Conservation (phyloP, 2,888 invertebrate species). For the Therioaphis trifolii region DNA sequence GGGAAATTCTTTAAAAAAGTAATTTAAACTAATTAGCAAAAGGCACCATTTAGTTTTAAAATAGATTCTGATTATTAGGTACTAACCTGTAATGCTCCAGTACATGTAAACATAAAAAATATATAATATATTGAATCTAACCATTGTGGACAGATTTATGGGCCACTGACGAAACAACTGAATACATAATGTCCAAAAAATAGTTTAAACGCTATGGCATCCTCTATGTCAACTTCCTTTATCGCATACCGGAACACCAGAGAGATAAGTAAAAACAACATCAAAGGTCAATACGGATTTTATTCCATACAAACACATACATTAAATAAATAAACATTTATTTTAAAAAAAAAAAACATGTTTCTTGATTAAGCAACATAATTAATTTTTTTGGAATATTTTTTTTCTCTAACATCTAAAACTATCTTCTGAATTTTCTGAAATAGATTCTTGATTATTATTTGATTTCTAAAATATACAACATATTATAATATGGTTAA, state of each 20-base stretch:
- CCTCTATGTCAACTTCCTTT: slow-evolving; percentile 57
- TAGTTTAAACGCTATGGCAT: slow-evolving; percentile 1
- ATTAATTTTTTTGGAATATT: slow-evolving; percentile 23
- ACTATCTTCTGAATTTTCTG: slow-evolving; percentile 15
- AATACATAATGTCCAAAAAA: background rate
- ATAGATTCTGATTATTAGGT: background rate
- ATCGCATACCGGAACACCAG: slow-evolving; percentile 40
- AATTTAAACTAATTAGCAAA: too few relatives aligned
- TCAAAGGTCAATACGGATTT: slow-evolving; percentile 28
- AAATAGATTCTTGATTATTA: background rate
- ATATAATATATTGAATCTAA: background rate
- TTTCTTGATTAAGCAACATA: background rate
- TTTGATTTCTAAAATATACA: slow-evolving; percentile 22
- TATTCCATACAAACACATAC: background rate
- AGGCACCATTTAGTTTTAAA: too few relatives aligned
- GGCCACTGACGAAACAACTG: slow-evolving; percentile 7
- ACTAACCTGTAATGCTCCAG: slow-evolving; percentile 17
- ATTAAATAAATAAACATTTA: too few relatives aligned
- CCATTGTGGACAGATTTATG: background rate
- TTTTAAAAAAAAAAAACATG: background rate
- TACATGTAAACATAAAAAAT: background rate
- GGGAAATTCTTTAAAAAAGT: too few relatives aligned
- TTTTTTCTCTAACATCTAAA: slow-evolving; percentile 17
- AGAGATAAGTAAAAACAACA: slow-evolving; percentile 39
- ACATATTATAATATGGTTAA: background rate